Evolutionary conservation across 2,888 invertebrate genomes (phyloP), one percentile per base, ranked within the genome.

Genomic region (Theretra japonica): DNA sequence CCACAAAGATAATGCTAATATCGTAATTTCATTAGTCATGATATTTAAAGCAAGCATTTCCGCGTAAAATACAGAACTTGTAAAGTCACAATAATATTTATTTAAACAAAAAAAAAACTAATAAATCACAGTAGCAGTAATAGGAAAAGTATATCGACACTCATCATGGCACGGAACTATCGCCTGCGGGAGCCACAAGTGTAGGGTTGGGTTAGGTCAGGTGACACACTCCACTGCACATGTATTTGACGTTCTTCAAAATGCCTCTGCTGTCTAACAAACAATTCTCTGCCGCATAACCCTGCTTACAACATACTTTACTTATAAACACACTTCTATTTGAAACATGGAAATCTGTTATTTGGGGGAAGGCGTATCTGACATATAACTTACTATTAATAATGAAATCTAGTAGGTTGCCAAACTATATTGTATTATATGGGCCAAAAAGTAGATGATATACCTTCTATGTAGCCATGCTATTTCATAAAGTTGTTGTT

Each of bases 181-280:
- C 80, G 82, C 76, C 84, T 79, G 86, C 86, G 85, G 88, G 88
- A 88, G 88, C 82, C 84, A 90, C 93, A 93, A 92, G 92, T 93
- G 93, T 89, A 89, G 85, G 83, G 90, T 93, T 93, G 92, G 87
- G 92, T 89, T 87, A 93, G 93, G 92, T 94, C 93, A 93, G 93
- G 93, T 93, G 93, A 86, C 91, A 88, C 85, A 85, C 88, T 86
- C 77, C 82, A 83, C 79, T 86, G 87, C 90, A 89, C 88, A 88
- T 88, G 88, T 84, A 84, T 80, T 72, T 74, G 77, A 77, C 78
- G 75, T 75, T 74, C 53, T 73, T 76, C 73, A 62, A 74, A 70
- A 69, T 72, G 69, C 69, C 53, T 59, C 30, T 69, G 28, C 53
- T 72, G 53, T 50, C 68, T 72, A 28, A 69, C 50, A 69, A 72